These are phyloP conservation scores for Drosophila rubida DNA, from an alignment of 2,888 invertebrate genomes.

Conservation along the genomic window DNA sequence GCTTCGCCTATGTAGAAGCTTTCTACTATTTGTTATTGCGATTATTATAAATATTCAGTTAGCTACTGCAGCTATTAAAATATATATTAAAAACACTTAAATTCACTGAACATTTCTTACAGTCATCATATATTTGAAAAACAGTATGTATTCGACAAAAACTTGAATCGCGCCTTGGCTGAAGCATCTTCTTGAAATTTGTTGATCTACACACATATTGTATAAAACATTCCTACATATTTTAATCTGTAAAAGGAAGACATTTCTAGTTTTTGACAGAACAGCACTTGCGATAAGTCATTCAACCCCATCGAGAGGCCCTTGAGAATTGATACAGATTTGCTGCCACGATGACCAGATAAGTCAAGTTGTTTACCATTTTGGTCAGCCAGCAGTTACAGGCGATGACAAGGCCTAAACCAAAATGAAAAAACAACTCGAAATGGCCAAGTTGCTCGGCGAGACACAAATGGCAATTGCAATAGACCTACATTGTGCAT, in stretches of 20 bases:
- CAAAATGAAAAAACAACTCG: conserved; percentile 15
- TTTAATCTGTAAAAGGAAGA: conserved; percentile 47
- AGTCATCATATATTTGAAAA: too few species aligned
- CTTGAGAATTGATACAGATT: conserved; percentile 75
- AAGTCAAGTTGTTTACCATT: conserved; percentile 51
- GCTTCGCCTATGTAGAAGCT: too few species aligned
- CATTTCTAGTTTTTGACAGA: background rate
- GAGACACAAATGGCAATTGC: conserved; percentile 63
- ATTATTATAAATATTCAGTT: too few species aligned
- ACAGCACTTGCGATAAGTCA: conserved; percentile 29
- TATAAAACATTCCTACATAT: conserved; percentile 10
- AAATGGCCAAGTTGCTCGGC: conserved; percentile 70
- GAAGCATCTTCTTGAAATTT: too few species aligned
- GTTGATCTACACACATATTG: too few species aligned
- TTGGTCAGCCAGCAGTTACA: conserved; percentile 30
- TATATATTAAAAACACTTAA: too few species aligned
- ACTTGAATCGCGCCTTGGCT: too few species aligned
- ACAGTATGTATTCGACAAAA: too few species aligned
- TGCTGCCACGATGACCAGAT: conserved; percentile 32
- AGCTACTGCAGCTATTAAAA: too few species aligned
- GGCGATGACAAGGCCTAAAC: conserved; percentile 60
- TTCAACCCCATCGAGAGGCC: conserved; percentile 62
- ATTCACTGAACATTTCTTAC: too few species aligned
- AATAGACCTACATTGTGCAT: conserved; percentile 66
- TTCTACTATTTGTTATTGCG: too few species aligned